Percentiles rank a stretch among this genome's conserved stretches.
Conservation (phyloP, 2,888 invertebrate species). For the Fragum sueziense region DNA sequence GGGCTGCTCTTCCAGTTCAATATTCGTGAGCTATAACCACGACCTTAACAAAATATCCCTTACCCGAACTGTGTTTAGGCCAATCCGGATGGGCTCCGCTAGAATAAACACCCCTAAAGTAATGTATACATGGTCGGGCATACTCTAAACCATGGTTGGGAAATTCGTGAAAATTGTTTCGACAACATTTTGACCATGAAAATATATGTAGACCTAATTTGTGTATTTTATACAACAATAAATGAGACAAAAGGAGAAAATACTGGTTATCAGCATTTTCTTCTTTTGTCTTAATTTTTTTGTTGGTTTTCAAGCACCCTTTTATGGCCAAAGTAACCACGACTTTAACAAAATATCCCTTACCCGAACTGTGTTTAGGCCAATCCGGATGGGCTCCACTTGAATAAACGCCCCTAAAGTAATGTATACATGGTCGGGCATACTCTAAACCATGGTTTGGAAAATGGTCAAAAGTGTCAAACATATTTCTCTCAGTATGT, state of each 20-base stretch:
- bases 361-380: constrained; percentile 50
- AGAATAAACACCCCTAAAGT: constrained; percentile 63
- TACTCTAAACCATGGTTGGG: constrained; percentile 39
- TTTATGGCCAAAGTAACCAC: no score
- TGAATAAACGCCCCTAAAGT: constrained; percentile 63
- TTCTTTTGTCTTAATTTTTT: no score
- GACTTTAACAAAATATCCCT: background rate
- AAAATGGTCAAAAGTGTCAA: constrained; percentile 50
- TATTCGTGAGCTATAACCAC: no score
- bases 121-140: constrained; percentile 62
- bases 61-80: constrained; percentile 50
- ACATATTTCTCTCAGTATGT: constrained; percentile 56
- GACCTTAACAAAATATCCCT: no score
- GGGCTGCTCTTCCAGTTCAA: no score
- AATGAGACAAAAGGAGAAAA: no score
- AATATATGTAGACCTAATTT: no score
- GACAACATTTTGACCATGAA: no score
- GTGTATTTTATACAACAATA: no score
- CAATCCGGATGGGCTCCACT: constrained; percentile 63
- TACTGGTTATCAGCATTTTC: no score
- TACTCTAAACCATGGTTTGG: constrained; percentile 39
- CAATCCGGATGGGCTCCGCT: constrained; percentile 63
- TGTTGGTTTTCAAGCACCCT: no score
- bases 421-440: constrained; percentile 62
- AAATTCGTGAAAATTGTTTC: constrained; percentile 59